Evolutionary conservation across 2,888 invertebrate genomes (phyloP).

Genomic region (Leptothorax acervorum): DNA sequence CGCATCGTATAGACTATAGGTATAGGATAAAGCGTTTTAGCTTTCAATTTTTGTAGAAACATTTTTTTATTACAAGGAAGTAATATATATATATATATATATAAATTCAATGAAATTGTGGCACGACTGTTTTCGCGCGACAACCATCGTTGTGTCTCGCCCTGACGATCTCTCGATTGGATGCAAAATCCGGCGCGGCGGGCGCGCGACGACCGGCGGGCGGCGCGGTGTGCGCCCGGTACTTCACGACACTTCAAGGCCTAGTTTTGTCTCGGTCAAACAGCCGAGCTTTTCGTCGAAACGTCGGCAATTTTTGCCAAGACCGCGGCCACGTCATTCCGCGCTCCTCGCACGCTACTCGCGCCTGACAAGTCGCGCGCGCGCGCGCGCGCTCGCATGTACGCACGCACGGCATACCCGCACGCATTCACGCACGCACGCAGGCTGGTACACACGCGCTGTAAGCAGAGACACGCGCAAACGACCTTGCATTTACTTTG

Average conservation of each 20-base stretch:
- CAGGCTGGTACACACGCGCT: slow-evolving; percentile 47
- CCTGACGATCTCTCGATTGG: slow-evolving; percentile 4
- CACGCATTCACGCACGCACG: slow-evolving; percentile 19
- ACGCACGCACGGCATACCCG: slow-evolving; percentile 14
- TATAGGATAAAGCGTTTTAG: not conserved
- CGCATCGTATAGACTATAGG: not conserved
- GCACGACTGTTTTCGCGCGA: not conserved
- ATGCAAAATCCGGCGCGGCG: slow-evolving; percentile 36
- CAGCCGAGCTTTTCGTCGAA: slow-evolving; percentile 54
- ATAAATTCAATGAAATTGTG: not conserved
- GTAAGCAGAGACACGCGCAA: slow-evolving; percentile 74
- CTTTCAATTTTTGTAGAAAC: no score
- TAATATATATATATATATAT: no score
- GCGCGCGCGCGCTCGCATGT: not conserved
- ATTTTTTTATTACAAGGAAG: no score
- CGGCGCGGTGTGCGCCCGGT: slow-evolving; percentile 15
- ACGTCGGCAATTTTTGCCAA: slow-evolving; percentile 60
- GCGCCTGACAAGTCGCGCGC: slow-evolving; percentile 40
- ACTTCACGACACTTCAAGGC: slow-evolving; percentile 62
- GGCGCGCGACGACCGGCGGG: slow-evolving; percentile 21
- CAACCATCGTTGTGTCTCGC: not conserved
- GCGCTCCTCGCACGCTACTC: slow-evolving; percentile 52
- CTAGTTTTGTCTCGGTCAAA: slow-evolving; percentile 60
- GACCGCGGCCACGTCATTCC: slow-evolving; percentile 69
- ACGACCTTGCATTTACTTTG: slow-evolving; percentile 81